These are phyloP conservation scores for Magallana ariakensis DNA, from an alignment of 1,140 invertebrate genomes.

Conservation along the genomic window DNA sequence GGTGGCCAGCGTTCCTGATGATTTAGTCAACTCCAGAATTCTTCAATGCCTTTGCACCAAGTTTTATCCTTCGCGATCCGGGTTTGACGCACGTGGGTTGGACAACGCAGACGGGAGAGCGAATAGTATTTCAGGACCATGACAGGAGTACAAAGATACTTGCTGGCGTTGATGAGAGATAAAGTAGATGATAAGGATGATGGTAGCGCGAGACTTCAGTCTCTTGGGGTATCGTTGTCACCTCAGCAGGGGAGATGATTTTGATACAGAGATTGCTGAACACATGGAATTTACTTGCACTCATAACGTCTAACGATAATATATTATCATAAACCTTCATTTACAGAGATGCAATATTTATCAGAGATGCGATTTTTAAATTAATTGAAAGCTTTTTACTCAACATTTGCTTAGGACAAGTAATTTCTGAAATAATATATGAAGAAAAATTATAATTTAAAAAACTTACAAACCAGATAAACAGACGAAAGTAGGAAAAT, in stretches of 20 bases:
- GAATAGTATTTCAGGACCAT: constrained; percentile 19
- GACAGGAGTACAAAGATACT: constrained; percentile 5
- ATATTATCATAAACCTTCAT: too few relatives aligned
- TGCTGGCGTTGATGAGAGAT: constrained; percentile 10
- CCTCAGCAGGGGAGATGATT: constrained; percentile 15
- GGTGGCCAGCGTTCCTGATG: constrained; percentile 42
- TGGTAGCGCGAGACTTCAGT: neutral
- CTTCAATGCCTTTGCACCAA: constrained; percentile 29
- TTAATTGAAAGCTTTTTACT: too few relatives aligned
- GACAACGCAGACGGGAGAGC: constrained; percentile 6
- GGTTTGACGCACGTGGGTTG: constrained; percentile 44
- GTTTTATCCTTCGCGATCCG: constrained; percentile 42
- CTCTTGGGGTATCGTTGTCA: neutral
- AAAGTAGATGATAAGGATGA: neutral
- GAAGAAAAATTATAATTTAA: neutral
- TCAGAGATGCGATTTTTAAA: too few relatives aligned
- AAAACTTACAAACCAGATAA: neutral
- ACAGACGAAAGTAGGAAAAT: constrained; percentile 7
- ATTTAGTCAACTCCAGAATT: constrained; percentile 44
- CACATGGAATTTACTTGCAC: neutral
- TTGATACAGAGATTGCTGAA: constrained; percentile 13
- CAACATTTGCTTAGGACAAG: too few relatives aligned
- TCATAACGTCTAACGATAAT: neutral
- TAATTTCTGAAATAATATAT: too few relatives aligned
- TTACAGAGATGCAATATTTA: too few relatives aligned